Base-by-base conservation (phyloP, 2,888 invertebrate species). In the Apodemia duryi region DNA sequence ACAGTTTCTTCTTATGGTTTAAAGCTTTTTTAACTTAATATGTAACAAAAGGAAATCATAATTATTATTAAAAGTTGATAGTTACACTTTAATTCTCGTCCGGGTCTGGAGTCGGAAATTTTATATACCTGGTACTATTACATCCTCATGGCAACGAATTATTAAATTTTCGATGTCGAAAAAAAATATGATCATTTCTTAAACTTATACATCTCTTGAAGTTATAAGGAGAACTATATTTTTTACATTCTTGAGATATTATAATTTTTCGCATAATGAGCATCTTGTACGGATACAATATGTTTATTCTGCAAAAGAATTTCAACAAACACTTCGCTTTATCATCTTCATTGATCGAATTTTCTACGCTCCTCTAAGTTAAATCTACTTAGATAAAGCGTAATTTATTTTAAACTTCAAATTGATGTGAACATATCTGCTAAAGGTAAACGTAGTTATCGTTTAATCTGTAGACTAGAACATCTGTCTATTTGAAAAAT, bases 1-100 rank as follows among this genome's bases (percentile, higher is more conserved):
- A 21, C 21, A 21, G 21, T 21, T 21, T 21, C 21, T 21, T 68
- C 67, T 65, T 65, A 65, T 66, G 32, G 32, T 38, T 67, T 21
- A n/a, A 43, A 43, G 43, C 2, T 9, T 43, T 43, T 43, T 43
- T 43, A 43, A 21, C 10, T 43, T 43, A 43, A 43, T 43, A 43
- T 43, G 43, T 43, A 43, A 10, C 9, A 9, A 43, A 10, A 43
- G 6, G 38, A 38, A 38, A 38, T 38, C 38, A 1, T 38, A 6
- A 38, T 0, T 21, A 21, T 21, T 21, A 21, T 38, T 38, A 6
- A 38, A 6, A 38, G 6, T 38, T 38, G 0, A 38, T 6, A 38
- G 6, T 5, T 38, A 38, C 0, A 38, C 1, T 3, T 38, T 38
- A 6, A 35, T 5, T 35, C 21, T 21, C 21, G 21, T 1, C 21